Evolutionary conservation across 2,113 vertebrate genomes (phyloP).

Genomic region (Eolophus roseicapilla): DNA sequence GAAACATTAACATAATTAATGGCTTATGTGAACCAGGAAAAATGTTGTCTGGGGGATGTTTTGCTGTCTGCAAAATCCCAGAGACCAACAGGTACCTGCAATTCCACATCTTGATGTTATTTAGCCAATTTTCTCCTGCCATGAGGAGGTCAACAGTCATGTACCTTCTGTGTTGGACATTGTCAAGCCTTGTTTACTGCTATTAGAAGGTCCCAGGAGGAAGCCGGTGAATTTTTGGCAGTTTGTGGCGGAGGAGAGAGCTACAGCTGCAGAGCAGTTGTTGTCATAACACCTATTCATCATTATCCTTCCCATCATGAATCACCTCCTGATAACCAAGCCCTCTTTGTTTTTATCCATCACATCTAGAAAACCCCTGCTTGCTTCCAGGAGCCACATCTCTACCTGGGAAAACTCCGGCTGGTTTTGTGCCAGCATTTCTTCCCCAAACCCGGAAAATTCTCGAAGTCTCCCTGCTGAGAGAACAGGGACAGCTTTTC

Average conservation of each 20-base stretch:
- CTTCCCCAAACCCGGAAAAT: slow-evolving; percentile 41
- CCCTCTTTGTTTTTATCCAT: slow-evolving; percentile 45
- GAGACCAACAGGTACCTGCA: background rate
- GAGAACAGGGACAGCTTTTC: slow-evolving; percentile 68
- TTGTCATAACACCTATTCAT: slow-evolving; percentile 67
- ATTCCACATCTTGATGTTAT: background rate
- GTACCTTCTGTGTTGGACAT: slow-evolving; percentile 38
- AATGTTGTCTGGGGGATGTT: slow-evolving; percentile 17
- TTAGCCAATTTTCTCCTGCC: slow-evolving; percentile 38
- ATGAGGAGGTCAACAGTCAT: slow-evolving; percentile 36
- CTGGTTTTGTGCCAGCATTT: background rate
- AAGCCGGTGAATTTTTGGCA: slow-evolving; percentile 52
- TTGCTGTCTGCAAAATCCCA: slow-evolving; percentile 3
- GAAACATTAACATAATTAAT: slow-evolving; percentile 45
- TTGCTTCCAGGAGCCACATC: background rate
- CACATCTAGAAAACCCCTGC: background rate
- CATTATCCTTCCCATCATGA: slow-evolving; percentile 56
- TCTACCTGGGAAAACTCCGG: slow-evolving; percentile 39
- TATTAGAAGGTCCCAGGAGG: slow-evolving; percentile 45
- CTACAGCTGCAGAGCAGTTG: slow-evolving; percentile 66
- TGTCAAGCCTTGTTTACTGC: slow-evolving; percentile 46
- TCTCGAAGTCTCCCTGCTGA: slow-evolving; percentile 57
- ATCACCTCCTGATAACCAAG: slow-evolving; percentile 42
- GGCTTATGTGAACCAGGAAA: slow-evolving; percentile 14
- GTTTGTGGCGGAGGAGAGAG: slow-evolving; percentile 35